These are phyloP conservation scores for Promerops cafer DNA, from an alignment of 2,113 vertebrate species.

Conservation along the genomic window DNA sequence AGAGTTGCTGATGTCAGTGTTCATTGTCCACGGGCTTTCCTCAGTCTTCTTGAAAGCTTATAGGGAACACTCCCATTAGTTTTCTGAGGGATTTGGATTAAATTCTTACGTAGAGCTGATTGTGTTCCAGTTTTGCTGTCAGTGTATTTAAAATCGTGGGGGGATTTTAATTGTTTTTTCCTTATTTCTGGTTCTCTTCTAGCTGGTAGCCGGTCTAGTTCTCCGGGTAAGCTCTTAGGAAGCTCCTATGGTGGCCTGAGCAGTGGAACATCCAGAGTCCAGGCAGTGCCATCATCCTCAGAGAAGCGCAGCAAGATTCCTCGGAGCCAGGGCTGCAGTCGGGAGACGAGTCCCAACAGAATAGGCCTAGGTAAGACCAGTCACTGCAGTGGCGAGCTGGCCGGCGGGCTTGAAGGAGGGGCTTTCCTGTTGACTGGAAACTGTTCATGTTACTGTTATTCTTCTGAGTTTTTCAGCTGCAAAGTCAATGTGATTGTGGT, in stretches of 20 bases:
- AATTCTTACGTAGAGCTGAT: background rate
- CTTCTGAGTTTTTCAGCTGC: background rate
- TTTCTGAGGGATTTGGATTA: background rate
- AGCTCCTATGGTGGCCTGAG: constrained; percentile 82
- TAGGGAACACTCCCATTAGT: background rate
- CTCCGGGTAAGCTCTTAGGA: constrained; percentile 90
- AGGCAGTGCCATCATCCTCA: constrained; percentile 74
- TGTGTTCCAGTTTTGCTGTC: background rate
- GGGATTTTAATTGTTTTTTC: background rate
- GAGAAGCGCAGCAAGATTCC: constrained; percentile 92
- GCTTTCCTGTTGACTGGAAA: background rate
- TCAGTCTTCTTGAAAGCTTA: background rate
- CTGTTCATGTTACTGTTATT: background rate
- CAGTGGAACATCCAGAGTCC: constrained; percentile 74
- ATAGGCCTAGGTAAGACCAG: constrained; percentile 87
- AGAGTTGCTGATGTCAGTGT: background rate
- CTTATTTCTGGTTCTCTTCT: constrained; percentile 1
- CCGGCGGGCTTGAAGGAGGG: accelerated
- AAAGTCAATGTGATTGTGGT: background rate
- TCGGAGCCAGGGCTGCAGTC: constrained; percentile 95
- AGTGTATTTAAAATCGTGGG: background rate
- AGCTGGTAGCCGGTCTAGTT: constrained; percentile 96
- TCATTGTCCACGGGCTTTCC: background rate
- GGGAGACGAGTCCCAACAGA: constrained; percentile 93
- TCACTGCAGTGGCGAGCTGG: background rate